A percentile compares a stretch with the other conserved stretches of the same genome.
Conservation (phyloP, 2,797 vertebrate species). For the Phoeniculus purpureus region DNA sequence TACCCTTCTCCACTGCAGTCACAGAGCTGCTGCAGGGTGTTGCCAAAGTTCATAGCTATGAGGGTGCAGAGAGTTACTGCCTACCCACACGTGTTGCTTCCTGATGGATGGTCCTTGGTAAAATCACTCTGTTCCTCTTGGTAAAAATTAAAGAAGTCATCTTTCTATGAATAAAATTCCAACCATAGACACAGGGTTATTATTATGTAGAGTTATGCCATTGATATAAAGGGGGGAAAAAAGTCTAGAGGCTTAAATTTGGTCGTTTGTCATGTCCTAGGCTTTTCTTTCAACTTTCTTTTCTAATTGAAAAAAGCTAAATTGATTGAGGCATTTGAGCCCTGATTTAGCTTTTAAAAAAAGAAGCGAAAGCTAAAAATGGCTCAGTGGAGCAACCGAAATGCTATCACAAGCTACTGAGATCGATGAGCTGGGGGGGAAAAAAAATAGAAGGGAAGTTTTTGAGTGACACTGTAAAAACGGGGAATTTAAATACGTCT, state of each 20-base stretch:
- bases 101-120: not conserved
- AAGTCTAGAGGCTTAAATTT: not conserved
- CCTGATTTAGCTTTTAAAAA: slow-evolving; percentile 79
- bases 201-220: slow-evolving; percentile 34
- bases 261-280: slow-evolving; percentile 48
- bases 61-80: not conserved
- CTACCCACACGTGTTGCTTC: fast-evolving
- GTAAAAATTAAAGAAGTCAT: not conserved
- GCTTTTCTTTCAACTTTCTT: slow-evolving; percentile 70
- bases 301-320: slow-evolving; percentile 73
- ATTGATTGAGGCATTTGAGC: slow-evolving; percentile 78
- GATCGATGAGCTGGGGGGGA: slow-evolving; percentile 74
- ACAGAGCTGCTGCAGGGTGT: not conserved
- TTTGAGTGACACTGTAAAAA: slow-evolving; percentile 81
- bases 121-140: not conserved
- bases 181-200: not conserved
- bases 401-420: slow-evolving; percentile 76
- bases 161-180: not conserved
- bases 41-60: not conserved
- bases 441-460: slow-evolving; percentile 66
- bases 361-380: slow-evolving; percentile 80
- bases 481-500: slow-evolving; percentile 79
- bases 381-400: slow-evolving; percentile 73
- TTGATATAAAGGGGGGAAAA: slow-evolving; percentile 1
- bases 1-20: not conserved